phyloP scores from a whole-genome alignment of 1,140 invertebrate genomes.

The Planococcus citri region DNA sequence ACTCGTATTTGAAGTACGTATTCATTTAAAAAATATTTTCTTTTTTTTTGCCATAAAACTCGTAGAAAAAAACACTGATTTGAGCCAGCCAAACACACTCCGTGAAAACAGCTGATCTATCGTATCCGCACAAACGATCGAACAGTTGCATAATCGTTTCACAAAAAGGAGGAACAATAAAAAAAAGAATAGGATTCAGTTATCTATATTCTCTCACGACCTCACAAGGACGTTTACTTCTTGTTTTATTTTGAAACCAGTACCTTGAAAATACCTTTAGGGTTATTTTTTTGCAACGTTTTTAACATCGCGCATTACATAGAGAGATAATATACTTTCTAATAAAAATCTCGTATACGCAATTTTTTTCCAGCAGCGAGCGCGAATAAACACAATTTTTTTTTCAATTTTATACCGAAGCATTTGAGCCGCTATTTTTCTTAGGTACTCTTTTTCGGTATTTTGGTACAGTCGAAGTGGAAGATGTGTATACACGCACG shows the following conservation, averaged over 20 bases:
- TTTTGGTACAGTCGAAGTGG: too few species aligned
- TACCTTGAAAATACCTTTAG: background rate
- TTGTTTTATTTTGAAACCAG: background rate
- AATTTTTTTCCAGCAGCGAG: too few species aligned
- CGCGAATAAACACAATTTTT: too few species aligned
- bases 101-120: background rate
- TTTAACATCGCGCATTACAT: background rate
- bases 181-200: background rate
- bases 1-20: too few species aligned
- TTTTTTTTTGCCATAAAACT: too few species aligned
- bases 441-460: too few species aligned
- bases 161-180: background rate
- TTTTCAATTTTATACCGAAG: too few species aligned
- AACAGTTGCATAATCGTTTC: background rate
- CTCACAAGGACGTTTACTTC: constrained; percentile 6
- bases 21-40: too few species aligned
- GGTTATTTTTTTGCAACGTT: background rate
- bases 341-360: background rate
- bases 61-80: too few species aligned
- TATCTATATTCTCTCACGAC: background rate
- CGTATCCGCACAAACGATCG: background rate
- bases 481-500: too few species aligned
- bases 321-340: background rate
- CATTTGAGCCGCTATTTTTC: too few species aligned
- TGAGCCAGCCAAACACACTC: too few species aligned